These are phyloP conservation scores for Nasonia oneida DNA, from an alignment of 2,888 invertebrate species.

Conservation along the genomic window DNA sequence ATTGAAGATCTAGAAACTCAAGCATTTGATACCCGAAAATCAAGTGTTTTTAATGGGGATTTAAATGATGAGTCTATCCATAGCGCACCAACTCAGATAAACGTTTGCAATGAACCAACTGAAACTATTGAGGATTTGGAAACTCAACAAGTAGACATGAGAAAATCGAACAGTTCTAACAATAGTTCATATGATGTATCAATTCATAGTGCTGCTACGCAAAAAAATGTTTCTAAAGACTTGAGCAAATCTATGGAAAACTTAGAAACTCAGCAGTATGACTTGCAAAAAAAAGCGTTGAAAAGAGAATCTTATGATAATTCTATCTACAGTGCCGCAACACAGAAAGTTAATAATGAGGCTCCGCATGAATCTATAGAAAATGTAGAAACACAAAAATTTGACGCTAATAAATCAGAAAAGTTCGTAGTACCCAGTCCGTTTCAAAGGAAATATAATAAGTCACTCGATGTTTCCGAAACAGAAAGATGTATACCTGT, in stretches of 20 bases:
- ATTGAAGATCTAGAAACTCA: constrained; percentile 46
- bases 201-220: constrained; percentile 52
- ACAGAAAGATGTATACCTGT: constrained; percentile 53
- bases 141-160: constrained; percentile 3
- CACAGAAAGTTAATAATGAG: constrained; percentile 37
- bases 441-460: not conserved
- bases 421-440: not conserved
- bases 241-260: constrained; percentile 28
- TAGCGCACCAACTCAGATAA: constrained; percentile 46
- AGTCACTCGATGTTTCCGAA: constrained; percentile 54
- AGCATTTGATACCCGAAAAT: not conserved
- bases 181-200: constrained; percentile 15
- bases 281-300: not conserved
- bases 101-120: not conserved
- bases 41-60: not conserved
- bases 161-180: not conserved
- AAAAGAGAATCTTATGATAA: constrained; percentile 15
- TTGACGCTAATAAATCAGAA: not conserved
- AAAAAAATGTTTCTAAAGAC: constrained; percentile 34
- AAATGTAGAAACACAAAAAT: constrained; percentile 57
- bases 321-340: constrained; percentile 50
- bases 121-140: constrained; percentile 27
- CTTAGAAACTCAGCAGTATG: constrained; percentile 56
- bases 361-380: constrained; percentile 22
- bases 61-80: constrained; percentile 30